Percentiles rank a stretch among this genome's conserved stretches.
These are phyloP conservation scores for Lucilia cuprina DNA, from an alignment of 1,140 invertebrate species.

Conservation along the genomic window DNA sequence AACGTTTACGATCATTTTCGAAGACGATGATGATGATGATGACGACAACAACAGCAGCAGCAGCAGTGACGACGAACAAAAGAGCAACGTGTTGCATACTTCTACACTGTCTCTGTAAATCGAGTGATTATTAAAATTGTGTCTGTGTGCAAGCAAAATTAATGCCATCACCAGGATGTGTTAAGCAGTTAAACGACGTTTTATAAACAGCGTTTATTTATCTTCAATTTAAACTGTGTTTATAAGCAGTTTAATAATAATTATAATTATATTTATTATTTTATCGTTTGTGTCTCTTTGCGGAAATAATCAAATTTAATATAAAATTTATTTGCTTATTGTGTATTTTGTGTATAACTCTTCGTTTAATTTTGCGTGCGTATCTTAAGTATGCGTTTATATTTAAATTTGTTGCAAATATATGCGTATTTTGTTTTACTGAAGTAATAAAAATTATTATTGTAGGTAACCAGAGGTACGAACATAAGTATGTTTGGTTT, in stretches of 20 bases:
- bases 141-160: neutral
- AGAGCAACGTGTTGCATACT: neutral
- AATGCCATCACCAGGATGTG: neutral
- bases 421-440: too few relatives aligned
- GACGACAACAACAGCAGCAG: neutral
- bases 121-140: neutral
- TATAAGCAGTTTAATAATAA: slow-evolving; percentile 15
- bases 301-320: slow-evolving; percentile 3
- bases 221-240: slow-evolving; percentile 11
- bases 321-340: neutral
- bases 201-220: neutral
- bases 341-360: neutral
- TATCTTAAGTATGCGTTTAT: neutral
- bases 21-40: neutral
- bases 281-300: neutral
- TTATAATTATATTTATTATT: neutral
- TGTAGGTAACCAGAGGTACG: neutral
- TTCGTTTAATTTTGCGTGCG: neutral
- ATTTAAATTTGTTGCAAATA: too few relatives aligned
- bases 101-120: neutral
- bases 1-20: neutral
- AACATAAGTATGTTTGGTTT: neutral
- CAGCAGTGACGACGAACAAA: neutral
- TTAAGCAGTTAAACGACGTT: neutral
- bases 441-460: neutral